Conservation (phyloP, 1,140 invertebrate genomes). For the Meteorus sp. region DNA sequence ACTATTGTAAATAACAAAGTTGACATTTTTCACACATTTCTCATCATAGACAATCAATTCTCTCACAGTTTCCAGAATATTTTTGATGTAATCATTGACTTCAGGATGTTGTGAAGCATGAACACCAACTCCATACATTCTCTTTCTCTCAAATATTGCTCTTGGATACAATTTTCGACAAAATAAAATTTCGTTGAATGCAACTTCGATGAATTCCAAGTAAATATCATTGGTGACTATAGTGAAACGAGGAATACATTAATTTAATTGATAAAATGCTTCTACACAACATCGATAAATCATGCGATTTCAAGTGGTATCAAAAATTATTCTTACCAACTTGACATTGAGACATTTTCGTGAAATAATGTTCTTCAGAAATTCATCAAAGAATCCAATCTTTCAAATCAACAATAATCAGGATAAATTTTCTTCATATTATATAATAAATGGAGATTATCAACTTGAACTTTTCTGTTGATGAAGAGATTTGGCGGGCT, state of each 20-base stretch:
- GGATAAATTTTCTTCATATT: neutral
- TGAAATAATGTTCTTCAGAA: too few species aligned
- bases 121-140: slow-evolving; percentile 62
- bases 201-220: slow-evolving; percentile 64
- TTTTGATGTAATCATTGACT: slow-evolving; percentile 63
- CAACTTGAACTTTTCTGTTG: too few species aligned
- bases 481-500: neutral
- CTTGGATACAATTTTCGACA: slow-evolving; percentile 62
- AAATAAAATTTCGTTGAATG: slow-evolving; percentile 64
- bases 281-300: neutral
- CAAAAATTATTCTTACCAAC: slow-evolving; percentile 10
- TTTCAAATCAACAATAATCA: neutral
- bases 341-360: slow-evolving; percentile 19
- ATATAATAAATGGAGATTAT: neutral
- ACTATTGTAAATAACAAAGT: slow-evolving; percentile 52
- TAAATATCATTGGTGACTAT: slow-evolving; percentile 51
- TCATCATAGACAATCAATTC: slow-evolving; percentile 54
- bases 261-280: neutral
- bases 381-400: too few species aligned
- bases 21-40: slow-evolving; percentile 51
- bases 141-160: slow-evolving; percentile 63
- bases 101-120: slow-evolving; percentile 64
- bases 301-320: neutral
- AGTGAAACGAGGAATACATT: slow-evolving; percentile 3
- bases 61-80: slow-evolving; percentile 56